These are phyloP conservation scores for Enchytraeus crypticus DNA, from an alignment of 2,888 invertebrate genomes.

Conservation along the genomic window DNA sequence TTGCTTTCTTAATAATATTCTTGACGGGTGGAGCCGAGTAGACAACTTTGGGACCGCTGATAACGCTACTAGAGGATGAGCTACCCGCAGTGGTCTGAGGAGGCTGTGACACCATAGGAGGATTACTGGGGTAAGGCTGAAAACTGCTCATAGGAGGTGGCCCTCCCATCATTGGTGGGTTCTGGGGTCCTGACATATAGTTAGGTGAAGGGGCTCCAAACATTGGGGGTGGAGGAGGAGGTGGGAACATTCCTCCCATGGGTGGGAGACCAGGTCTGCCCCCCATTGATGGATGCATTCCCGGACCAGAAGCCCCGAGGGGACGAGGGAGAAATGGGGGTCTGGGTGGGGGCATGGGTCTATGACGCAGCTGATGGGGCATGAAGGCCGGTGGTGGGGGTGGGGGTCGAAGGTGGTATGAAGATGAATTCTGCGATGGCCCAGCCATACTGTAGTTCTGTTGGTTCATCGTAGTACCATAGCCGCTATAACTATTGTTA, in stretches of 20 bases:
- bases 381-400: slow-evolving; percentile 29
- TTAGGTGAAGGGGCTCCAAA: slow-evolving; percentile 11
- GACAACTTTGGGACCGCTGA: slow-evolving; percentile 32
- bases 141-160: not conserved
- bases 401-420: slow-evolving; percentile 21
- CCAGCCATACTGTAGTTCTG: no score
- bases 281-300: no score
- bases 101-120: not conserved
- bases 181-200: slow-evolving; percentile 15
- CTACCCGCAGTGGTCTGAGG: not conserved
- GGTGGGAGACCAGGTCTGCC: slow-evolving; percentile 28
- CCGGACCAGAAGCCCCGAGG: no score
- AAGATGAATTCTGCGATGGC: no score
- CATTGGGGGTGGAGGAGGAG: slow-evolving; percentile 11
- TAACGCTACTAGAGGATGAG: not conserved
- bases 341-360: slow-evolving; percentile 43
- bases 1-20: slow-evolving; percentile 26
- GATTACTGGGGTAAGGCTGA: not conserved
- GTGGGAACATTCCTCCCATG: slow-evolving; percentile 5
- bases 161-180: slow-evolving; percentile 18
- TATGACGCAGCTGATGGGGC: slow-evolving; percentile 34
- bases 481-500: no score
- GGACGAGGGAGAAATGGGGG: slow-evolving; percentile 38
- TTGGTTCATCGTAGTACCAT: no score
- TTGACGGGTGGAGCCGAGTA: slow-evolving; percentile 41